Base-by-base conservation (phyloP, 1,140 invertebrate genomes). In the Drosophila santomea region DNA sequence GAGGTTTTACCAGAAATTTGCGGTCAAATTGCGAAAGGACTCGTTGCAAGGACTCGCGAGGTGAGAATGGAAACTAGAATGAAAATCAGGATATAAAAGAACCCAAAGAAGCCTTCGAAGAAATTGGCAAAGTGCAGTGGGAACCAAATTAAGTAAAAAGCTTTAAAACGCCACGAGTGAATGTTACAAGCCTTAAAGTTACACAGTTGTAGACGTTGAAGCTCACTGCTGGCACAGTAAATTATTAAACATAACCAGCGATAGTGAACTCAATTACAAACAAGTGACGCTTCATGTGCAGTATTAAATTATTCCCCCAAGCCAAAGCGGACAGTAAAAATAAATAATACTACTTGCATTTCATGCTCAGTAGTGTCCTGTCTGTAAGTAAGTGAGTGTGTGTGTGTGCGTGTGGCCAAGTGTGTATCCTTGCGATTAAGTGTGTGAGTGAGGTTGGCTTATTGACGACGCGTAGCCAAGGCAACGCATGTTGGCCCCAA, bases 261-360 rank as follows among this genome's bases (percentile, higher is more conserved):
- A 64, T 59, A 61, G 45, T 11, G 8, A 44, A 66, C 64, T 38
- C 64, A 68, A 66, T 66, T 68, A 54, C 64, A 66, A 68, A 52
- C 38, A 52, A 68, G 60, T 66, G 64, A 68, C 38, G 47, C 28
- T 23, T 52, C 45, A 52, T 68, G 38, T 68, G 51, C 45, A 52
- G 61, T 35, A 52, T 68, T 68, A 68, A 66, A 68, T 52, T 44
- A 68, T 68, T 68, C 60, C 60, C 60, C 20, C 25, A 52, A 68
- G 60, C 64, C 60, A 44, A 60, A 71, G 75, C 58, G 69, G 58
- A 50, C 47, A 80, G 48, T 63, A 68, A 88, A 88, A 86, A 88
- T 82, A 86, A 69, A 80, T 79, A 86, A 88, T 88, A 88, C 73
- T 81, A 88, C 83, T 86, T 82, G 66, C 83, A 73, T 88, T 68